Percentiles rank a stretch among this genome's conserved stretches.
These are phyloP conservation scores for Drosophila bocqueti DNA, from an alignment of 1,140 invertebrate species.

Conservation along the genomic window DNA sequence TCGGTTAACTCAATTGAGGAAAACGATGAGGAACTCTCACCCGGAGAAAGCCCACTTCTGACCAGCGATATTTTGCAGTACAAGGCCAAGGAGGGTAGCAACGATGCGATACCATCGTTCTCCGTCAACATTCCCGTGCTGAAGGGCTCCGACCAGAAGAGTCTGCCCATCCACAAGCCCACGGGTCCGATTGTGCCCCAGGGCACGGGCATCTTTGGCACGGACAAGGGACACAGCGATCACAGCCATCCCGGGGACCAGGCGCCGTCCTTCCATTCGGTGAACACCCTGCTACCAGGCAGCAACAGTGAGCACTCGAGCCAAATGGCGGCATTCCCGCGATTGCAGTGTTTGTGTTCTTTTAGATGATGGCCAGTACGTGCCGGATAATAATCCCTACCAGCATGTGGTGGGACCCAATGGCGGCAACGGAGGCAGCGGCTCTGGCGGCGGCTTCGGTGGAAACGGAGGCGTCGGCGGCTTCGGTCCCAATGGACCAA, in stretches of 20 bases:
- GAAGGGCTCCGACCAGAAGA: conserved; percentile 74
- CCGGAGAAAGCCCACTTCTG: neutral
- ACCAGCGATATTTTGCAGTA: conserved; percentile 63
- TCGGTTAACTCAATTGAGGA: neutral
- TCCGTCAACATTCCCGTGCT: conserved; percentile 40
- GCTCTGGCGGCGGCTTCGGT: conserved; percentile 50
- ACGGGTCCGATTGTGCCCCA: conserved; percentile 39
- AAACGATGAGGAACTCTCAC: neutral
- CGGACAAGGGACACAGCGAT: conserved; percentile 71
- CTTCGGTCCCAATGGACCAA: conserved; percentile 51
- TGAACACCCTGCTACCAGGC: conserved; percentile 65
- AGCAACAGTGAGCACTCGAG: conserved; percentile 66
- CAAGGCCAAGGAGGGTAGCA: conserved; percentile 45
- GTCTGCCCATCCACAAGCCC: conserved; percentile 59
- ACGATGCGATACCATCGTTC: conserved; percentile 48
- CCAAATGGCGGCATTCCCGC: neutral
- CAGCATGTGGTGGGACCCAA: conserved; percentile 67
- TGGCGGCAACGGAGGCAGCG: conserved; percentile 58
- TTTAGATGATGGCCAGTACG: conserved; percentile 76
- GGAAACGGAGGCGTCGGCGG: conserved; percentile 56
- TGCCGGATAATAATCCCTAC: conserved; percentile 59
- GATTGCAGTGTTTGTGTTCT: conserved; percentile 72
- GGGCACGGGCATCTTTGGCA: conserved; percentile 71
- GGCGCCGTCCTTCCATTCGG: conserved; percentile 70
- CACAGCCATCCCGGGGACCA: conserved; percentile 72